Percentiles rank a stretch among this genome's conserved stretches.
phyloP scores from a whole-genome alignment of 2,797 vertebrate species.

The Rhinogobio ventralis region DNA sequence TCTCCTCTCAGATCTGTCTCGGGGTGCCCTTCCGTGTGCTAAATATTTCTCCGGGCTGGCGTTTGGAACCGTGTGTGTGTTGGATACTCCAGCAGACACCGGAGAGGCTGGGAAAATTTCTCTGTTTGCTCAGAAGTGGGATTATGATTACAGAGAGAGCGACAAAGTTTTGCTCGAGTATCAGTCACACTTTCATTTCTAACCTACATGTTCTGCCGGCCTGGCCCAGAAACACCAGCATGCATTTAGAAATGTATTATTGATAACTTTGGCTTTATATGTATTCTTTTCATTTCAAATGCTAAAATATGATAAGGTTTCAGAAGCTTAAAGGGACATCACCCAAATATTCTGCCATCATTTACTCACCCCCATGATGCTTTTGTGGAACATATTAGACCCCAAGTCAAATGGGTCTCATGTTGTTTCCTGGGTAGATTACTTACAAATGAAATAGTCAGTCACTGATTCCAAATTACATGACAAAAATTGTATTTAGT shows the following conservation, averaged over 20 bases:
- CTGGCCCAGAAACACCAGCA: background rate
- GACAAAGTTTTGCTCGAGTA: background rate
- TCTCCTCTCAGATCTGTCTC: conserved; percentile 9
- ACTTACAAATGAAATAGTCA: too few species aligned
- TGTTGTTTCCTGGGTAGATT: background rate
- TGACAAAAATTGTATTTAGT: too few species aligned
- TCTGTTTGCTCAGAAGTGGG: conserved; percentile 16
- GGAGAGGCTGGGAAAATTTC: conserved; percentile 40
- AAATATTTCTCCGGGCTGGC: conserved; percentile 33
- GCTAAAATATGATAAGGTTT: background rate
- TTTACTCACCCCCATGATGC: background rate
- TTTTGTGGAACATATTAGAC: too few species aligned
- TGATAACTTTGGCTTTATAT: background rate
- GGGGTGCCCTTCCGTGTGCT: conserved; percentile 11
- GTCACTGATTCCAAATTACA: too few species aligned
- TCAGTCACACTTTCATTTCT: conserved; percentile 29
- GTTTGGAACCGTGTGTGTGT: conserved; percentile 13
- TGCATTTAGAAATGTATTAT: background rate
- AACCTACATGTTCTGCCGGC: background rate
- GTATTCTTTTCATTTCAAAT: background rate
- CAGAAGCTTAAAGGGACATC: background rate
- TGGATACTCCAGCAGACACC: conserved; percentile 33
- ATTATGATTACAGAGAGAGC: conserved; percentile 38
- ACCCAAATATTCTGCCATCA: background rate
- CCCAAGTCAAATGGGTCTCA: too few species aligned